Percentiles rank a stretch among this genome's conserved stretches.
Conservation (phyloP, 1,140 invertebrate genomes). For the Brachionus calyciflorus region DNA sequence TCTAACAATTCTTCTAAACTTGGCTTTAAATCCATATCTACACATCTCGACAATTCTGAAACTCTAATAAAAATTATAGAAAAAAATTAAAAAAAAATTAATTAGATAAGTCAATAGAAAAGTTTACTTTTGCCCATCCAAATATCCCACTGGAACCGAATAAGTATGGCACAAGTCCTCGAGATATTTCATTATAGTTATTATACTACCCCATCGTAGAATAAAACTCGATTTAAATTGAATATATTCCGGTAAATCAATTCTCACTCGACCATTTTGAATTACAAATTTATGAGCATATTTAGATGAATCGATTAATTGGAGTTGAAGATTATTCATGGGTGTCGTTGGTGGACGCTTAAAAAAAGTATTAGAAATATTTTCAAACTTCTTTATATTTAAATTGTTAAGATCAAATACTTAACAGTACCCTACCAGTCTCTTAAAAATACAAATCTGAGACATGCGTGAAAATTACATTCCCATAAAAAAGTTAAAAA, state of each 20-base stretch:
- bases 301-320: not conserved
- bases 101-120: not conserved
- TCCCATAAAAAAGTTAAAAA: too few relatives aligned
- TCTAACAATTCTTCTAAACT: slow-evolving; percentile 53
- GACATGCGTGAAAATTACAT: too few relatives aligned
- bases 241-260: not conserved
- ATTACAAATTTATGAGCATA: slow-evolving; percentile 29
- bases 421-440: too few relatives aligned
- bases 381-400: too few relatives aligned
- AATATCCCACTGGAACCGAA: slow-evolving; percentile 58
- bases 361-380: not conserved
- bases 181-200: slow-evolving; percentile 55
- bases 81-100: not conserved
- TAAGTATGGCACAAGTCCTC: slow-evolving; percentile 55
- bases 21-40: slow-evolving; percentile 57
- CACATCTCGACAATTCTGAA: slow-evolving; percentile 57
- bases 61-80: slow-evolving; percentile 49
- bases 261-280: not conserved
- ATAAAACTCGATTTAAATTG: slow-evolving; percentile 39
- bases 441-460: too few relatives aligned
- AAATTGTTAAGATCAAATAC: too few relatives aligned
- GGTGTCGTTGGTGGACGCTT: not conserved
- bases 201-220: slow-evolving; percentile 51
- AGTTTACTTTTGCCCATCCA: slow-evolving; percentile 57
- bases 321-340: not conserved